A percentile compares a stretch with the other conserved stretches of the same genome.
Evolutionary conservation across 2,797 vertebrate genomes (phyloP).

Genomic region (Sebastolobus altivelis): DNA sequence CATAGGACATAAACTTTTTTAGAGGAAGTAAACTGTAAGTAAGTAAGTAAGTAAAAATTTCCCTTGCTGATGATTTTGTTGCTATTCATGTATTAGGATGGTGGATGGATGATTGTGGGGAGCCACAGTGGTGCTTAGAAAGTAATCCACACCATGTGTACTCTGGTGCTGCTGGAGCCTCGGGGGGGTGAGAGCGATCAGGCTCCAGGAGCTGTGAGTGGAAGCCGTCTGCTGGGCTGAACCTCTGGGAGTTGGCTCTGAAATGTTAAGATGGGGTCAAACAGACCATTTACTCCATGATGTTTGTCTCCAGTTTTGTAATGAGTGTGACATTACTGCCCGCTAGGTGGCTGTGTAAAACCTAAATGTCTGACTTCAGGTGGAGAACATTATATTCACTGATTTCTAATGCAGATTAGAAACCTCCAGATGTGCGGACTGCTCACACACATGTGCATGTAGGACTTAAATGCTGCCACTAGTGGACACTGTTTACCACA

Average conservation of each 20-base stretch:
- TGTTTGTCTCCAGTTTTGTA: constrained; percentile 26
- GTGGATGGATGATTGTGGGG: constrained; percentile 23
- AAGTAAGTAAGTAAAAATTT: constrained; percentile 1
- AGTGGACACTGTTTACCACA: constrained; percentile 53
- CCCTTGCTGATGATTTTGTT: constrained; percentile 7
- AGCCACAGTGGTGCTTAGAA: constrained; percentile 44
- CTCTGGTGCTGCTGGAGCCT: constrained; percentile 48
- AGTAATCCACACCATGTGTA: constrained; percentile 72
- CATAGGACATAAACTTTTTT: neutral
- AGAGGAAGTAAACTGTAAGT: neutral
- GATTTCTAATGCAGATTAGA: constrained; percentile 7
- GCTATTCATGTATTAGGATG: neutral
- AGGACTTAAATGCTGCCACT: constrained; percentile 35
- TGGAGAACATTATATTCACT: neutral
- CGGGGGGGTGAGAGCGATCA: constrained; percentile 39
- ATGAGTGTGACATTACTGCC: neutral
- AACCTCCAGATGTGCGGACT: constrained; percentile 41
- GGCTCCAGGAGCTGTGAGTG: constrained; percentile 47
- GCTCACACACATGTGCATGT: constrained; percentile 16
- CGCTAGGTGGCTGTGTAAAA: constrained; percentile 8
- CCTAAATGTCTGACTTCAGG: constrained; percentile 25
- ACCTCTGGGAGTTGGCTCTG: constrained; percentile 35
- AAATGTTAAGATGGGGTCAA: constrained; percentile 48
- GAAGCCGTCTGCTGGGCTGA: constrained; percentile 30
- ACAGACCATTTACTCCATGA: constrained; percentile 2